phyloP scores from a whole-genome alignment of 2,113 vertebrate species.

The Nesoenas mayeri region DNA sequence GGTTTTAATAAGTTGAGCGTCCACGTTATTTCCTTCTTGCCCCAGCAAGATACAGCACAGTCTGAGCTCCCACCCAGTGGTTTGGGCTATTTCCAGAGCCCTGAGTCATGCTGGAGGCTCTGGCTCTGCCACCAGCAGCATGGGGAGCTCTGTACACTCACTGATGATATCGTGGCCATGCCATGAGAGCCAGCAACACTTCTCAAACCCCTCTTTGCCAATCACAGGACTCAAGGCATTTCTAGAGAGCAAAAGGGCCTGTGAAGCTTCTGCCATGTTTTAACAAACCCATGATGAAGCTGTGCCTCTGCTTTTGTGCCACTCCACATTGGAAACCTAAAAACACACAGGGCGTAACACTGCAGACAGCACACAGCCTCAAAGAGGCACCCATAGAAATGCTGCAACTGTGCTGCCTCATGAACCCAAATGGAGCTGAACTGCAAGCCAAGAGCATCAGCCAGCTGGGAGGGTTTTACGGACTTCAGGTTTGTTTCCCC shows the following conservation, averaged over 20 bases:
- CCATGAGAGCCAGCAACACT: background rate
- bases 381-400: background rate
- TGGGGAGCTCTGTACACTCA: background rate
- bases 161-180: fast-evolving
- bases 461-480: background rate
- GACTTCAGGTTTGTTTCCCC: background rate
- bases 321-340: background rate
- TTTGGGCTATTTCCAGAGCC: background rate
- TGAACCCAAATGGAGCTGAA: background rate
- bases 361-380: background rate
- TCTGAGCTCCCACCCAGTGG: background rate
- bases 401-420: background rate
- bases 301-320: background rate
- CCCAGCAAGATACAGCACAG: fast-evolving
- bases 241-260: background rate
- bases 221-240: background rate
- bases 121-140: fast-evolving
- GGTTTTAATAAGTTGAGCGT: background rate
- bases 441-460: fast-evolving
- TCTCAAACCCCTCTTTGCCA: background rate
- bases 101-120: background rate
- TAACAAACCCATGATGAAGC: background rate
- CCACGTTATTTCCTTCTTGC: fast-evolving
- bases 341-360: background rate
- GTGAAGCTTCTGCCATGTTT: background rate